A percentile compares a stretch with the other conserved stretches of the same genome.
phyloP scores from a whole-genome alignment of 2,113 vertebrate species.

The Gadus chalcogrammus region DNA sequence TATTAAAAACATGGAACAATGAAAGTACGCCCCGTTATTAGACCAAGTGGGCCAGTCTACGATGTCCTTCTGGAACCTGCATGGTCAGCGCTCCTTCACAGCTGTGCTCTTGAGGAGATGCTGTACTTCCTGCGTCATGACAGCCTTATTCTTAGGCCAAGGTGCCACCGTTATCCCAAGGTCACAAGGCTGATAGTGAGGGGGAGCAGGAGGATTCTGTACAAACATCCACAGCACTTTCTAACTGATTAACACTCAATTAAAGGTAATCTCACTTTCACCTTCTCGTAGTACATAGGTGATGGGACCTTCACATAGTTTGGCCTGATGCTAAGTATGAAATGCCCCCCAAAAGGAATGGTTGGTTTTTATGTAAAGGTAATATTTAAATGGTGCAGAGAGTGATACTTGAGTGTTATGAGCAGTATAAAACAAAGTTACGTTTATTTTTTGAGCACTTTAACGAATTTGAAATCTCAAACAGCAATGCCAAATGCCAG shows the following conservation, averaged over 20 bases:
- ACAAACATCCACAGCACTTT: too few relatives aligned
- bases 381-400: too few relatives aligned
- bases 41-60: background rate
- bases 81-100: conserved; percentile 30
- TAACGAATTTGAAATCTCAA: background rate
- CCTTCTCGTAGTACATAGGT: background rate
- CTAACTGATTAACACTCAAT: conserved; percentile 16
- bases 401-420: too few relatives aligned
- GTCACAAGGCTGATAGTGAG: conserved; percentile 33
- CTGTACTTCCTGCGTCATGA: conserved; percentile 40
- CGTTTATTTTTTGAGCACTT: too few relatives aligned
- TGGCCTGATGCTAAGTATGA: too few relatives aligned
- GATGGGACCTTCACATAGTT: too few relatives aligned
- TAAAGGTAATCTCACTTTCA: conserved; percentile 6
- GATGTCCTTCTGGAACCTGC: conserved; percentile 18
- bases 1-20: too few relatives aligned
- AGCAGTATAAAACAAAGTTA: too few relatives aligned
- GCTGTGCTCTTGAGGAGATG: conserved; percentile 28
- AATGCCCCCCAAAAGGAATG: too few relatives aligned
- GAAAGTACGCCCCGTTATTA: too few relatives aligned
- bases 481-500: background rate
- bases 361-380: too few relatives aligned
- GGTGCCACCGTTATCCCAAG: conserved; percentile 26
- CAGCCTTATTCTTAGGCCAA: conserved; percentile 31
- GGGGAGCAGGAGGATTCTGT: background rate